Evolutionary conservation across 2,113 vertebrate species (phyloP).

Genomic region (Muntiacus muntjak): DNA sequence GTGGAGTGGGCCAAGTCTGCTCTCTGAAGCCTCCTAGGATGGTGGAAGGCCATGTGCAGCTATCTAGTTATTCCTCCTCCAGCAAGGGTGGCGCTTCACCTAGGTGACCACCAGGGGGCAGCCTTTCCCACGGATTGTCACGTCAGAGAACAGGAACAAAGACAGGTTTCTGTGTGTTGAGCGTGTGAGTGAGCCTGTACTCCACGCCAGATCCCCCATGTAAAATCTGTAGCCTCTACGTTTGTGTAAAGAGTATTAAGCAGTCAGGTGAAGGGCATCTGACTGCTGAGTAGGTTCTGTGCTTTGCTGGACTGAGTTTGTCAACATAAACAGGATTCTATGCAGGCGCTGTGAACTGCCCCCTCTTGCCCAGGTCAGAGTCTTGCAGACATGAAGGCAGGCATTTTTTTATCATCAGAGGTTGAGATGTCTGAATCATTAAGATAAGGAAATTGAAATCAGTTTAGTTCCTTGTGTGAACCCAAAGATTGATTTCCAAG

Average conservation of each 20-base stretch:
- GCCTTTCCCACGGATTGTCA: conserved; percentile 63
- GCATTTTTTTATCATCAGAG: not conserved
- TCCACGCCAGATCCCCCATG: not conserved
- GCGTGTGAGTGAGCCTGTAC: accelerated
- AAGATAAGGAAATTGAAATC: not conserved
- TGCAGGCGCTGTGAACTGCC: accelerated
- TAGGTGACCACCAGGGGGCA: conserved; percentile 78
- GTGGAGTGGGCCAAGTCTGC: conserved; percentile 61
- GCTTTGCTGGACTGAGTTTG: not conserved
- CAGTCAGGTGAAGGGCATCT: not conserved
- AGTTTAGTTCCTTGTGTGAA: not conserved
- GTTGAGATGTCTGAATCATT: not conserved
- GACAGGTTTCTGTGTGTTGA: not conserved
- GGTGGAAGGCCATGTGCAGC: not conserved
- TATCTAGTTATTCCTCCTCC: conserved; percentile 49
- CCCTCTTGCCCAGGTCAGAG: not conserved
- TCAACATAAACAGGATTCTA: not conserved
- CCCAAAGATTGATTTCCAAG: not conserved
- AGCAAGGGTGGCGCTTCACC: not conserved
- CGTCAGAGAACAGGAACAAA: conserved; percentile 67
- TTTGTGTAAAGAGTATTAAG: not conserved
- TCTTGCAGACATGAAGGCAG: not conserved
- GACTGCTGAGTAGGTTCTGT: not conserved
- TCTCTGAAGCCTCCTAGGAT: conserved; percentile 59
- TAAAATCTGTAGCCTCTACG: not conserved